These are phyloP conservation scores for Corvus moneduloides DNA, from an alignment of 2,113 vertebrate species.

Conservation along the genomic window DNA sequence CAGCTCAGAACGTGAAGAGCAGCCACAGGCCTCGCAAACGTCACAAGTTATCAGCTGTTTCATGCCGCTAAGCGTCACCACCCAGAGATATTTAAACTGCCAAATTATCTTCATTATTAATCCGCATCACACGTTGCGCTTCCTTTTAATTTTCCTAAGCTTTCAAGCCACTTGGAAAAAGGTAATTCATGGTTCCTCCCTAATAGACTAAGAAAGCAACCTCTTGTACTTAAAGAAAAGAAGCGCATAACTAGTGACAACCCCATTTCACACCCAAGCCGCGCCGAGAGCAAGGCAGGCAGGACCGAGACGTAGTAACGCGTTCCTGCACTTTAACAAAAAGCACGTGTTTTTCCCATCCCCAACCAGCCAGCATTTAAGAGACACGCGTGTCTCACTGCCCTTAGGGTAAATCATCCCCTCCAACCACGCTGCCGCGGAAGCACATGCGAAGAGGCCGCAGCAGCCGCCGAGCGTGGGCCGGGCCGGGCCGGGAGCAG, in stretches of 20 bases:
- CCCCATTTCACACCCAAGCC: not conserved
- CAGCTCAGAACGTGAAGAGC: not conserved
- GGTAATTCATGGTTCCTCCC: not conserved
- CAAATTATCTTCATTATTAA: not conserved
- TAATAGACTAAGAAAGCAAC: not conserved
- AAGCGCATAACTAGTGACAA: fast-evolving
- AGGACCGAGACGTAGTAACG: not conserved
- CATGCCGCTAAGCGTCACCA: not conserved
- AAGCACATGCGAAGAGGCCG: not conserved
- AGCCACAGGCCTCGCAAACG: fast-evolving
- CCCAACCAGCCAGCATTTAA: not conserved
- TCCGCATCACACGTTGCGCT: fast-evolving
- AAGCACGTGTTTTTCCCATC: not conserved
- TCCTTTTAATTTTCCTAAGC: not conserved
- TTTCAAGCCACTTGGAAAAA: not conserved
- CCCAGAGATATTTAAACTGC: not conserved
- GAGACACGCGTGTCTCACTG: fast-evolving
- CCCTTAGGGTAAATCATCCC: not conserved
- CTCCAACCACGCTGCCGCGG: not conserved
- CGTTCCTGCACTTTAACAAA: not conserved
- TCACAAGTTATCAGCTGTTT: not conserved
- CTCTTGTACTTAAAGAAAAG: not conserved
- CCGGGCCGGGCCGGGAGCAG: not conserved
- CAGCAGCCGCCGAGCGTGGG: not conserved
- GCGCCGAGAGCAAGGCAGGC: too few species aligned